These are phyloP conservation scores for Bellardia bayeri DNA, from an alignment of 2,888 invertebrate genomes.

Conservation along the genomic window DNA sequence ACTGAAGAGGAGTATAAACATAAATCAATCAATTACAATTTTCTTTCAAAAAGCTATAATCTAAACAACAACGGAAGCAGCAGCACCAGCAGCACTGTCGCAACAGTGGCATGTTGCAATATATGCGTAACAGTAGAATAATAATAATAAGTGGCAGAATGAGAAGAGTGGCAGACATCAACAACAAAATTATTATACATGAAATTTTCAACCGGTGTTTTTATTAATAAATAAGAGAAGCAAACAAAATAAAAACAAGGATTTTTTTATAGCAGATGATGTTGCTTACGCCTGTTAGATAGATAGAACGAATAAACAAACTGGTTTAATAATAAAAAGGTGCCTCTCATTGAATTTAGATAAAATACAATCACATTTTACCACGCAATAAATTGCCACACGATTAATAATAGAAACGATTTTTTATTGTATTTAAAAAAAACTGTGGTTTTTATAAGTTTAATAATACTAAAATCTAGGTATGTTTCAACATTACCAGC, in stretches of 20 bases:
- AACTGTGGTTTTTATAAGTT: neutral
- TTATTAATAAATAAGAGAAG: slow-evolving; percentile 13
- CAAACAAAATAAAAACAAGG: neutral
- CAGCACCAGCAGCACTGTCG: neutral
- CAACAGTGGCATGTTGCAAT: slow-evolving; percentile 38
- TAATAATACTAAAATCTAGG: neutral
- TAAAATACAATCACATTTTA: slow-evolving; percentile 65
- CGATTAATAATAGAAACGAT: slow-evolving; percentile 42
- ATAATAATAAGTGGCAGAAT: slow-evolving; percentile 23
- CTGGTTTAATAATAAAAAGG: slow-evolving; percentile 65
- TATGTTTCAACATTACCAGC: neutral
- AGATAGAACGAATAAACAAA: slow-evolving; percentile 23
- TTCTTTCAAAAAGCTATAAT: slow-evolving; percentile 67
- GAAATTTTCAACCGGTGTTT: slow-evolving; percentile 47
- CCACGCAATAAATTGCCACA: slow-evolving; percentile 71
- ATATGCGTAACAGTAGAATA: slow-evolving; percentile 67
- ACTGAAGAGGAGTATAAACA: slow-evolving; percentile 71
- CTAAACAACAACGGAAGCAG: slow-evolving; percentile 44
- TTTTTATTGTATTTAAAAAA: neutral
- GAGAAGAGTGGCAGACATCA: neutral
- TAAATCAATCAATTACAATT: slow-evolving; percentile 75
- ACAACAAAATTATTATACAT: slow-evolving; percentile 59
- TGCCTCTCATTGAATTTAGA: slow-evolving; percentile 45
- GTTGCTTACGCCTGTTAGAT: slow-evolving; percentile 41
- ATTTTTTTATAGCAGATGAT: slow-evolving; percentile 10